These are phyloP conservation scores for Leucoma salicis DNA, from an alignment of 2,888 invertebrate genomes.

Conservation along the genomic window DNA sequence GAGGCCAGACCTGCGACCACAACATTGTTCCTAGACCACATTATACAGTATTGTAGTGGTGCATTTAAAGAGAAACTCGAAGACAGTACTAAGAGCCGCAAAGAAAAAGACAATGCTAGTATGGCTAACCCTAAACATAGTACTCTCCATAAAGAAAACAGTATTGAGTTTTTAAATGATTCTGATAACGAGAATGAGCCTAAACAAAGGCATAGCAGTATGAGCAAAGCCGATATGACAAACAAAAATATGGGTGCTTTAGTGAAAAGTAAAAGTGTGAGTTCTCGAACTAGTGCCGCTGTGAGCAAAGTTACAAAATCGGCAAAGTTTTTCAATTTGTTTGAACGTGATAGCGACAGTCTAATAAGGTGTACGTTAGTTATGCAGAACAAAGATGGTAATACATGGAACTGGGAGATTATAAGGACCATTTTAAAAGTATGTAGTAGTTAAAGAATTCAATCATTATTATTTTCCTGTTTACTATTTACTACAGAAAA, in stretches of 20 bases:
- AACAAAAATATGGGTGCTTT: constrained; percentile 70
- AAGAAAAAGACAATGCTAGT: constrained; percentile 68
- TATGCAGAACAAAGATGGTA: constrained; percentile 89
- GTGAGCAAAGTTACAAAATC: constrained; percentile 68
- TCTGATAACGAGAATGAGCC: constrained; percentile 68
- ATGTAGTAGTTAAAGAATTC: too few species aligned
- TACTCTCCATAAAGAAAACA: constrained; percentile 55
- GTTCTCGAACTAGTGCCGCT: constrained; percentile 66
- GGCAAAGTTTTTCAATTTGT: constrained; percentile 76
- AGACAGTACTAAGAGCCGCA: constrained; percentile 58
- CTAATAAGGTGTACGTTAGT: constrained; percentile 92
- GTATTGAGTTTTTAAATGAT: constrained; percentile 67
- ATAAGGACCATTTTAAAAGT: constrained; percentile 91
- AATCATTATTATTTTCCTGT: too few species aligned
- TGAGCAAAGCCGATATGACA: constrained; percentile 68
- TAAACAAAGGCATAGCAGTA: constrained; percentile 68
- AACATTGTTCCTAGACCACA: constrained; percentile 91
- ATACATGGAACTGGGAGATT: constrained; percentile 96
- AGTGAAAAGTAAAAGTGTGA: constrained; percentile 77
- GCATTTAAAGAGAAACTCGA: constrained; percentile 57
- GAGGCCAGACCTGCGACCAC: constrained; percentile 91
- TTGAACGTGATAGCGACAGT: constrained; percentile 84
- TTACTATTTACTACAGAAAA: too few species aligned
- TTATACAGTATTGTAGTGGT: constrained; percentile 84
- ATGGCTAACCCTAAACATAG: constrained; percentile 53